These are phyloP conservation scores for Phaethornis superciliosus DNA, from an alignment of 2,113 vertebrate genomes.

Conservation along the genomic window DNA sequence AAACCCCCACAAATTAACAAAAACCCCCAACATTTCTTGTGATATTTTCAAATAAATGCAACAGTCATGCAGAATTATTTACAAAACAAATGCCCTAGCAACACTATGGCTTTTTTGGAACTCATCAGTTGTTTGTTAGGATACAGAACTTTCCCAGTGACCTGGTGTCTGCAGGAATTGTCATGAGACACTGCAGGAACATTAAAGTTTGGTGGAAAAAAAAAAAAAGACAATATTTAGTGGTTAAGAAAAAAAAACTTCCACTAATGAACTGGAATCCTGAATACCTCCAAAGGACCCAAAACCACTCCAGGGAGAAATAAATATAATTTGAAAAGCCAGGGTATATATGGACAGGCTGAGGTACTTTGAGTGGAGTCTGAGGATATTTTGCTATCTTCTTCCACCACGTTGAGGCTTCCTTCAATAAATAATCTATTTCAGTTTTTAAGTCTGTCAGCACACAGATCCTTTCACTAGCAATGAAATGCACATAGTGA, in stretches of 20 bases:
- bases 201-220: not conserved
- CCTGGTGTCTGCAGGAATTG: not conserved
- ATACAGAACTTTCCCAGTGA: not conserved
- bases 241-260: not conserved
- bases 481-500: not conserved
- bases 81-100: not conserved
- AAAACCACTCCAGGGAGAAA: not conserved
- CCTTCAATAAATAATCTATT: not conserved
- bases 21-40: not conserved
- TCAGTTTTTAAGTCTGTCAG: not conserved
- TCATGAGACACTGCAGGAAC: not conserved
- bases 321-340: not conserved
- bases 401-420: not conserved
- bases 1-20: too few species aligned
- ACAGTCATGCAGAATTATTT: not conserved
- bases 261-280: not conserved
- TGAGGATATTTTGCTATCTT: not conserved
- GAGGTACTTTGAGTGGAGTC: not conserved
- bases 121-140: not conserved
- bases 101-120: not conserved
- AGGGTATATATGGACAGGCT: not conserved
- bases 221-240: not conserved
- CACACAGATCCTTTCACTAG: not conserved
- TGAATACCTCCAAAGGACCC: not conserved
- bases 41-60: not conserved